Conservation (phyloP, 2,888 invertebrate genomes). For the Helicoverpa assulta region DNA sequence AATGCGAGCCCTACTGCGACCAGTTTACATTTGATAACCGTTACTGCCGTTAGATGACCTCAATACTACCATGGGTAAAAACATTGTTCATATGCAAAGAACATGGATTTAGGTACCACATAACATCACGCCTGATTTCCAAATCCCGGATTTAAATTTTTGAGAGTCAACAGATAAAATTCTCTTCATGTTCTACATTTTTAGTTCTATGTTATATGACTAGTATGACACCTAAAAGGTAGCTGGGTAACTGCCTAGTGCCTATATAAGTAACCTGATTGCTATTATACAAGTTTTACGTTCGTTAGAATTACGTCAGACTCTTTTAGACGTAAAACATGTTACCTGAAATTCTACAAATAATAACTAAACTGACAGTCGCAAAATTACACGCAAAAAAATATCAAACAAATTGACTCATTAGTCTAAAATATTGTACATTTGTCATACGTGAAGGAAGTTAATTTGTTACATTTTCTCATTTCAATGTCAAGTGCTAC, state of each 20-base stretch:
- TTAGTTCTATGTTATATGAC: too few relatives aligned
- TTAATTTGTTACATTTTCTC: constrained; percentile 40
- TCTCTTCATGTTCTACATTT: too few relatives aligned
- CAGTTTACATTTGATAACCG: constrained; percentile 55
- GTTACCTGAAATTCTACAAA: too few relatives aligned
- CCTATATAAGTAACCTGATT: too few relatives aligned
- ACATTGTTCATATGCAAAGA: constrained; percentile 20
- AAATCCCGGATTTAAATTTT: too few relatives aligned
- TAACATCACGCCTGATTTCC: not conserved
- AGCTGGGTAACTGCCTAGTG: too few relatives aligned
- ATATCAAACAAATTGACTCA: constrained; percentile 14
- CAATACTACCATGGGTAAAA: constrained; percentile 38
- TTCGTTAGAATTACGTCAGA: too few relatives aligned
- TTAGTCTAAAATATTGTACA: constrained; percentile 14
- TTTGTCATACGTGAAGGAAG: constrained; percentile 18
- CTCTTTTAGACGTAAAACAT: too few relatives aligned
- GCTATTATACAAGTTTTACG: too few relatives aligned
- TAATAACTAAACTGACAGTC: too few relatives aligned
- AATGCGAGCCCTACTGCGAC: constrained; percentile 38
- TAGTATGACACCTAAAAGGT: too few relatives aligned
- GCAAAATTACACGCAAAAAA: not conserved
- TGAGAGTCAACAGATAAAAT: too few relatives aligned
- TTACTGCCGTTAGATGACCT: constrained; percentile 44
- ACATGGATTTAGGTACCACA: not conserved
- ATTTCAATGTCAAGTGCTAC: constrained; percentile 65